Evolutionary conservation across 2,113 vertebrate genomes (phyloP).

Genomic region (Vimba vimba): DNA sequence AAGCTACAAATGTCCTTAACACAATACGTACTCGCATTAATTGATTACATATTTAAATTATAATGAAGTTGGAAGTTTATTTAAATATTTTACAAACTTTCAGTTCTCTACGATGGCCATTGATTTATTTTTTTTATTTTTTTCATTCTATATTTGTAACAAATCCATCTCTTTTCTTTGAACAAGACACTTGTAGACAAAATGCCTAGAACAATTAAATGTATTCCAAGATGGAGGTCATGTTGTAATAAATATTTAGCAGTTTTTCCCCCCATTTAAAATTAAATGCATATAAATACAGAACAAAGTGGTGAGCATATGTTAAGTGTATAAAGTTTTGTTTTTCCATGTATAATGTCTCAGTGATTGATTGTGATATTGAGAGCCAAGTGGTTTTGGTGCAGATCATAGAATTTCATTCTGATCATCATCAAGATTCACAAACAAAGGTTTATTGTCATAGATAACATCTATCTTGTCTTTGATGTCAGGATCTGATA

Average conservation of each 20-base stretch:
- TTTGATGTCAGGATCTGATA: conserved; percentile 53
- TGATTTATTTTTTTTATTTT: background rate
- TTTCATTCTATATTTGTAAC: background rate
- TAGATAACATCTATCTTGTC: conserved; percentile 38
- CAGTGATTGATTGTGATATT: conserved; percentile 1
- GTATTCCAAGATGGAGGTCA: conserved; percentile 4
- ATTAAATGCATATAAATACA: background rate
- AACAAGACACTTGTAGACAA: background rate
- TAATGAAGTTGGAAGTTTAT: background rate
- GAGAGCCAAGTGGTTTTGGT: background rate
- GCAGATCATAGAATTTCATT: conserved; percentile 21
- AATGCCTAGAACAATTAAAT: background rate
- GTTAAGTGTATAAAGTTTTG: background rate
- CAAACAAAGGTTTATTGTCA: conserved; percentile 38
- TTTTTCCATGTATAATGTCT: background rate
- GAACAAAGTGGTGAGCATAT: background rate
- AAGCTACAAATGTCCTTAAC: background rate
- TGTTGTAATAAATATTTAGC: conserved; percentile 13
- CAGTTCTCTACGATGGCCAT: background rate
- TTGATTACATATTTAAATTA: background rate
- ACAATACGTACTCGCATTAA: background rate
- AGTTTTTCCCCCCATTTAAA: background rate
- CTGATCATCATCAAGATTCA: background rate
- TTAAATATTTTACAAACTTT: conserved; percentile 5
- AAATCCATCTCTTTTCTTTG: background rate